Conservation (phyloP, 2,113 vertebrate genomes). For the Oenanthe melanoleuca region DNA sequence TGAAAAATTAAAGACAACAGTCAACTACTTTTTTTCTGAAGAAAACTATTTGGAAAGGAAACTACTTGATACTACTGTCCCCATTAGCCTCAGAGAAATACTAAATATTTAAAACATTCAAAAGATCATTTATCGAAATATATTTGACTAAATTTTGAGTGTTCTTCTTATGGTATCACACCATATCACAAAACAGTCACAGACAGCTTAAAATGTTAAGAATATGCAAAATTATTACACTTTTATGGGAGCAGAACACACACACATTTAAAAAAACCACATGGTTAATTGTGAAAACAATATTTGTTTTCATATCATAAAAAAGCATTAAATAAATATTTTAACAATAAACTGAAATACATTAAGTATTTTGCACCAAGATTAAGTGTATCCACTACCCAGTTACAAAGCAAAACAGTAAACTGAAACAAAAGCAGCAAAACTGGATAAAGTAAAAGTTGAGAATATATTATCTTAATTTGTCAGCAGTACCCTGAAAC, state of each 20-base stretch:
- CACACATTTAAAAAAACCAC: not conserved
- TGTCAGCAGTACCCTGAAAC: not conserved
- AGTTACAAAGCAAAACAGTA: not conserved
- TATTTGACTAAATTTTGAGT: not conserved
- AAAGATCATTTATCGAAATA: not conserved
- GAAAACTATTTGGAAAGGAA: not conserved
- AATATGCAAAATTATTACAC: not conserved
- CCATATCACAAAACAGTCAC: not conserved
- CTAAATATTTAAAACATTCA: not conserved
- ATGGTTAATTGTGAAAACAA: not conserved
- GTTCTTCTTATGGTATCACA: not conserved
- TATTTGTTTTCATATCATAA: not conserved
- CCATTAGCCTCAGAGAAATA: not conserved
- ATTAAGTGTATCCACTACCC: not conserved
- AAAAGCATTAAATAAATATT: not conserved
- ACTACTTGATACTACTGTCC: not conserved
- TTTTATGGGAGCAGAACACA: not conserved
- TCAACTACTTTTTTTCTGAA: not conserved
- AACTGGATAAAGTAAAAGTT: not conserved
- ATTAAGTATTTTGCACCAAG: not conserved
- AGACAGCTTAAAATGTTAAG: not conserved
- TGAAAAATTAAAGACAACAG: not conserved
- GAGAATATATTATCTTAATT: not conserved
- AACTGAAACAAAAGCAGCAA: not conserved
- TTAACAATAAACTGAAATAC: not conserved